Conservation (phyloP, 2,113 vertebrate genomes). For the Mormoops blainvillei region DNA sequence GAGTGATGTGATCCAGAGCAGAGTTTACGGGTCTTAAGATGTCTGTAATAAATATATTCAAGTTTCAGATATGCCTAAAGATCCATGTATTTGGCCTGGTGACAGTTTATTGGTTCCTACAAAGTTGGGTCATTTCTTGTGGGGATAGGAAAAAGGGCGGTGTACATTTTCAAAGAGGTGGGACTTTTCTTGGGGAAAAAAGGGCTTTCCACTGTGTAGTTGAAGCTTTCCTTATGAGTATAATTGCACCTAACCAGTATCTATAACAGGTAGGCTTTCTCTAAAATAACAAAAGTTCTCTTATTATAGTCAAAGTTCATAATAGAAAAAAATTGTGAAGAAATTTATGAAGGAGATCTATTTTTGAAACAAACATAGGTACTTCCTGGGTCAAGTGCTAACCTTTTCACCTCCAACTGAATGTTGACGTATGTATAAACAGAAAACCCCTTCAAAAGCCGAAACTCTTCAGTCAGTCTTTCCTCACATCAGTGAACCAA, state of each 20-base stretch:
- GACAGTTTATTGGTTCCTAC: conserved; percentile 15
- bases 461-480: conserved; percentile 78
- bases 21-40: conserved; percentile 92
- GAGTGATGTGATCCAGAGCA: conserved; percentile 80
- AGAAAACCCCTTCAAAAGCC: conserved; percentile 80
- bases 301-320: conserved; percentile 60
- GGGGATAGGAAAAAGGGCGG: not conserved
- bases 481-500: conserved; percentile 76
- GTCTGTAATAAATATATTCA: conserved; percentile 92
- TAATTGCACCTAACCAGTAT: conserved; percentile 24
- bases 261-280: not conserved
- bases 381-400: conserved; percentile 87
- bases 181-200: conserved; percentile 52
- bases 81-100: conserved; percentile 34
- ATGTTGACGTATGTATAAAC: conserved; percentile 84
- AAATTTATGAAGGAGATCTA: conserved; percentile 74
- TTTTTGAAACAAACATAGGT: conserved; percentile 78
- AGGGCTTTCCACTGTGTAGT: not conserved
- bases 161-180: conserved; percentile 47
- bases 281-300: conserved; percentile 25
- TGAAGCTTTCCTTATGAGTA: not conserved
- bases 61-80: conserved; percentile 77
- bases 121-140: conserved; percentile 12
- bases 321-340: conserved; percentile 46
- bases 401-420: conserved; percentile 85